Evolutionary conservation across 2,888 invertebrate genomes (phyloP), one percentile per base, ranked within the genome.

Genomic region (Phengaris arion): DNA sequence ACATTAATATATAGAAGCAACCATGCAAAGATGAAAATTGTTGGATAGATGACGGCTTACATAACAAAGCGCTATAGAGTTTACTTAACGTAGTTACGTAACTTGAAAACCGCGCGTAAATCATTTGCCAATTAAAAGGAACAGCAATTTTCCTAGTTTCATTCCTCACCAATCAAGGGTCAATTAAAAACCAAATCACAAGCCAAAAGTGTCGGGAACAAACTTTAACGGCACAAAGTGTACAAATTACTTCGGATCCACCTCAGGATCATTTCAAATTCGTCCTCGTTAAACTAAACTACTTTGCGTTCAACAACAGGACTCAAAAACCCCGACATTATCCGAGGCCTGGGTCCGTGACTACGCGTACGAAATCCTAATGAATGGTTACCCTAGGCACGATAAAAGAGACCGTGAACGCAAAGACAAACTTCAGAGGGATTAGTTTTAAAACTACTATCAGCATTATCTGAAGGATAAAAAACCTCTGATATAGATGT

Each of bases 351-450:
- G 74, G 74, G 76, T 74, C 78, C 78, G 77, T 76, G 77, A 79
- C 76, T 74, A 79, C 79, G 78, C 77, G 77, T 76, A 76, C 77
- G 77, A 79, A 79, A 81, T 79, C 77, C 79, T 81, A 80, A 80
- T 79, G 79, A 78, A 80, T 79, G 80, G 80, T 76, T 79, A 75
- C 80, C 79, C 77, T 78, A 79, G 85, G 84, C 81, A 83, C 84
- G 81, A 83, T 86, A 85, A 86, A 89, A 85, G 83, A 83, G 81
- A 87, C 88, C 87, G 81, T 87, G 81, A 82, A 85, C 82, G 81
- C 78, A 77, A 76, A 80, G 78, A 78, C 77, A 81, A 79, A 80
- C 80, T 82, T 80, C 76, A 78, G 78, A 77, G 76, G 79, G 78
- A 83, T 82, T 83, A 81, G 78, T 68, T 75, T 51, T 70, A 51